Conservation (phyloP, 2,797 vertebrate genomes). For the Sparus aurata region DNA sequence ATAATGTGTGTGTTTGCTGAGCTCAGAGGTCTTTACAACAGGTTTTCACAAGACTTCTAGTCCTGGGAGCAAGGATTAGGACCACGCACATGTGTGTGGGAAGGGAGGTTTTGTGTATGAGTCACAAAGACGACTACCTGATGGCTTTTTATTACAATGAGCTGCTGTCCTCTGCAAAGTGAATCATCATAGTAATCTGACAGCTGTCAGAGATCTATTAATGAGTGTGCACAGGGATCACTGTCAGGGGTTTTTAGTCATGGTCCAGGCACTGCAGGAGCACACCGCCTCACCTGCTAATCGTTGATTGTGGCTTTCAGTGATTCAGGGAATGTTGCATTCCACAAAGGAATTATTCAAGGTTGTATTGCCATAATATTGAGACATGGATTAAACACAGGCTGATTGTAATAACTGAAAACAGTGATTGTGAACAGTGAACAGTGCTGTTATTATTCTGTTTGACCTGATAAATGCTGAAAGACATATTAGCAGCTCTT, state of each 20-base stretch:
- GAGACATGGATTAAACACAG: constrained; percentile 36
- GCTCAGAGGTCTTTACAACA: constrained; percentile 41
- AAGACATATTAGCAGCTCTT: constrained; percentile 1
- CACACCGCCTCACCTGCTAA: constrained; percentile 34
- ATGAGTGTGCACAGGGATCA: constrained; percentile 55
- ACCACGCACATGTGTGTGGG: constrained; percentile 29
- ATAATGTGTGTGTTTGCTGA: constrained; percentile 19
- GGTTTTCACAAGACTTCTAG: constrained; percentile 61
- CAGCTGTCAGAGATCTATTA: constrained; percentile 66
- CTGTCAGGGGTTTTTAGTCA: constrained; percentile 54
- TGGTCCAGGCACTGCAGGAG: not conserved
- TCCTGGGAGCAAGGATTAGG: constrained; percentile 46
- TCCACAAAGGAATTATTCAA: constrained; percentile 40
- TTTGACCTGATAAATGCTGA: constrained; percentile 25
- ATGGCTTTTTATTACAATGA: constrained; percentile 60
- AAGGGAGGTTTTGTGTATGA: constrained; percentile 42
- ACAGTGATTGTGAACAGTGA: constrained; percentile 41
- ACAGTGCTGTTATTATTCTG: constrained; percentile 15
- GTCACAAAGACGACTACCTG: constrained; percentile 56
- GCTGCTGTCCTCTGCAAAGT: constrained; percentile 50
- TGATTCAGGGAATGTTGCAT: constrained; percentile 38
- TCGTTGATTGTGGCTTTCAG: constrained; percentile 9
- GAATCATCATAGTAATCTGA: constrained; percentile 66
- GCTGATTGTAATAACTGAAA: constrained; percentile 36
- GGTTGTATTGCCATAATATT: constrained; percentile 28